phyloP scores from a whole-genome alignment of 2,797 vertebrate species.

The Dallia pectoralis region DNA sequence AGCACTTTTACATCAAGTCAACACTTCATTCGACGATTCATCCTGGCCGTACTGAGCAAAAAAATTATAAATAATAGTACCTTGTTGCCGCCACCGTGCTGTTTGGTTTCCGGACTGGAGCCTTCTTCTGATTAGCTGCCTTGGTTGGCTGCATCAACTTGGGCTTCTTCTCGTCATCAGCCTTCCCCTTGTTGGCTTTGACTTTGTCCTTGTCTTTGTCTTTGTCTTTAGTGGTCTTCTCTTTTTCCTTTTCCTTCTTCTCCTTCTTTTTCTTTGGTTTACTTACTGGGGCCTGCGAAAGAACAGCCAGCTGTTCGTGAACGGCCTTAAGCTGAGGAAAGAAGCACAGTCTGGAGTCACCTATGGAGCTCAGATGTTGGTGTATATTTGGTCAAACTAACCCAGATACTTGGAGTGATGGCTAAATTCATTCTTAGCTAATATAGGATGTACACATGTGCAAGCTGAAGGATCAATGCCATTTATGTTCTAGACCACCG shows the following conservation, averaged over 20 bases:
- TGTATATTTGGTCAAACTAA: not conserved
- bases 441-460: not conserved
- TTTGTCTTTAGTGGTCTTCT: slow-evolving; percentile 91
- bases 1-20: not conserved
- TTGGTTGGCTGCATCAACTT: slow-evolving; percentile 81
- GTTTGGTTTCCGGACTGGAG: slow-evolving; percentile 87
- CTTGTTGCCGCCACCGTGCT: slow-evolving; percentile 83
- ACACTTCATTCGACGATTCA: not conserved
- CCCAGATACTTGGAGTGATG: not conserved
- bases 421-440: not conserved
- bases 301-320: slow-evolving; percentile 94
- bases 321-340: slow-evolving; percentile 91
- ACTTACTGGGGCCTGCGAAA: slow-evolving; percentile 96
- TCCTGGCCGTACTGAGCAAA: not conserved
- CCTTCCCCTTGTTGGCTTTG: slow-evolving; percentile 74
- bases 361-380: not conserved
- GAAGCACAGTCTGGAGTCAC: not conserved
- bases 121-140: slow-evolving; percentile 85
- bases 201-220: slow-evolving; percentile 83
- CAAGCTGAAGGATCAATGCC: not conserved
- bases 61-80: slow-evolving; percentile 51
- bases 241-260: slow-evolving; percentile 93
- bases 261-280: slow-evolving; percentile 99
- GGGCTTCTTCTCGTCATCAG: slow-evolving; percentile 88
- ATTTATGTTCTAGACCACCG: not conserved